These are phyloP conservation scores for Novumbra hubbsi DNA, from an alignment of 2,797 vertebrate species.

Conservation along the genomic window DNA sequence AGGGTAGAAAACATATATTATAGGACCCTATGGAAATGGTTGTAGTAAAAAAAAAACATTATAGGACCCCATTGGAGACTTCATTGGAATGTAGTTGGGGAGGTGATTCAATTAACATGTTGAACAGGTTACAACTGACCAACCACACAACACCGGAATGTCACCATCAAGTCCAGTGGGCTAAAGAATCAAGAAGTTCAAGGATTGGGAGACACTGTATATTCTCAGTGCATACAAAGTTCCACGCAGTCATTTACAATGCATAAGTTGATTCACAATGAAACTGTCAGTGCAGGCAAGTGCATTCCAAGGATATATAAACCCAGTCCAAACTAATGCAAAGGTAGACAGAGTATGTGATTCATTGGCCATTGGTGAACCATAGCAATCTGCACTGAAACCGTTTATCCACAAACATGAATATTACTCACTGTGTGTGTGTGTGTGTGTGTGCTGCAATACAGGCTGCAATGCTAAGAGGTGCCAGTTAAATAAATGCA, in stretches of 20 bases:
- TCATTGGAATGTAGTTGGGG: constrained; percentile 3
- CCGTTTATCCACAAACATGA: background rate
- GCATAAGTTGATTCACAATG: background rate
- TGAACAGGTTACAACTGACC: constrained; percentile 32
- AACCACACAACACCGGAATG: background rate
- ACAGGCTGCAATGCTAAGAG: constrained; percentile 29
- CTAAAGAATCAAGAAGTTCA: background rate
- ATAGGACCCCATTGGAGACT: background rate
- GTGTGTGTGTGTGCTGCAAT: constrained; percentile 23
- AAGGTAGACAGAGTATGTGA: background rate
- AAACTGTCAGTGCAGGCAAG: background rate
- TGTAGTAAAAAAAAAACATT: too few relatives aligned
- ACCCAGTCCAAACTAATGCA: background rate
- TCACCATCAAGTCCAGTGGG: background rate
- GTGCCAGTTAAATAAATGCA: constrained; percentile 53
- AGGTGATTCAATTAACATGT: constrained; percentile 44
- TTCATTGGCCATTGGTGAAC: background rate
- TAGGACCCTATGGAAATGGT: too few relatives aligned
- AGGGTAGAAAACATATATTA: too few relatives aligned
- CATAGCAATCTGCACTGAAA: background rate
- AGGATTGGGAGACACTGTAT: background rate
- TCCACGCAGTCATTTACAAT: background rate
- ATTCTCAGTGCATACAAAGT: background rate
- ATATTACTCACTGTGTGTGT: constrained; percentile 17
- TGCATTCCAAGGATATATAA: background rate